These are phyloP conservation scores for Xestia sexstrigata DNA, from an alignment of 2,888 invertebrate species.

Conservation along the genomic window DNA sequence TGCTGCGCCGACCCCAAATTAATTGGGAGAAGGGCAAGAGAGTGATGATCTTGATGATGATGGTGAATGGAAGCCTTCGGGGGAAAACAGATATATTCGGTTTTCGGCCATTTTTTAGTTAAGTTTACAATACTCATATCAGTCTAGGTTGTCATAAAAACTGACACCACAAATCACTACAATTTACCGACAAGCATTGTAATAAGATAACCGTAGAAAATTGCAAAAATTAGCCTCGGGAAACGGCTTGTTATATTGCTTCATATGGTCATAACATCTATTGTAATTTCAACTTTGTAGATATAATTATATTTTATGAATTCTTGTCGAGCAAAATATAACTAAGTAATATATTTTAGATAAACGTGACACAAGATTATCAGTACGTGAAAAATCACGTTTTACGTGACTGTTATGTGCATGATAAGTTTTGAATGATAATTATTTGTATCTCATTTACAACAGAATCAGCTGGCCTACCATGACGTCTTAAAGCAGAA, in stretches of 20 bases:
- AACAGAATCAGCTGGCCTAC: too few relatives aligned
- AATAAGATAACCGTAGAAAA: constrained; percentile 8
- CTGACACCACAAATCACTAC: constrained; percentile 4
- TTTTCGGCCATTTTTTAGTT: not conserved
- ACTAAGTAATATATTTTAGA: not conserved
- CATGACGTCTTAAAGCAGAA: too few relatives aligned
- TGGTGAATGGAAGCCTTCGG: not conserved
- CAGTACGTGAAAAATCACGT: not conserved
- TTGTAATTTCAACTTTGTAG: not conserved
- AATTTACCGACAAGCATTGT: not conserved
- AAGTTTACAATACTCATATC: not conserved
- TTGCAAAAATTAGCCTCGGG: not conserved
- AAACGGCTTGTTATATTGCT: not conserved
- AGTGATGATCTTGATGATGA: not conserved
- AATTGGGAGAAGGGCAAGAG: not conserved
- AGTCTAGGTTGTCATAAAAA: not conserved
- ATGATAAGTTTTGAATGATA: not conserved
- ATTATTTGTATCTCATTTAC: not conserved
- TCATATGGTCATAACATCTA: not conserved
- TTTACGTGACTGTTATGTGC: not conserved
- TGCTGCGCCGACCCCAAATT: not conserved
- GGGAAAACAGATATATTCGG: not conserved
- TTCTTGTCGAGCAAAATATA: not conserved
- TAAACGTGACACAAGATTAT: constrained; percentile 1
- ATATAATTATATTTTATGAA: not conserved